Evolutionary conservation across 2,888 invertebrate genomes (phyloP).

Genomic region (Venusia cambrica): DNA sequence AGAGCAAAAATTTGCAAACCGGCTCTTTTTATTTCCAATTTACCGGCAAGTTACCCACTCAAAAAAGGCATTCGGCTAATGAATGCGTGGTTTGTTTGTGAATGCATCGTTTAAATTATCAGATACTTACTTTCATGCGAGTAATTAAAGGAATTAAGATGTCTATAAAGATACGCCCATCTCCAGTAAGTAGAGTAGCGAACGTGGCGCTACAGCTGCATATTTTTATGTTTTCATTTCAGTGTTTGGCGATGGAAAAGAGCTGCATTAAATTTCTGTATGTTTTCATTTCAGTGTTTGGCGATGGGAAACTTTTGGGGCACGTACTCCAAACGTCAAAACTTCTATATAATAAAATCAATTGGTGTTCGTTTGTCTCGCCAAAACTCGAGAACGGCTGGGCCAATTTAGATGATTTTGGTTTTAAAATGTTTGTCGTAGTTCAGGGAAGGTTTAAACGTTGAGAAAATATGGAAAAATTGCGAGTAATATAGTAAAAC

Average conservation of each 20-base stretch:
- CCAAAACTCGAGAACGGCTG: no score
- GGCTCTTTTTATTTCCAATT: slow-evolving; percentile 24
- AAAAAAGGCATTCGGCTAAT: slow-evolving; percentile 22
- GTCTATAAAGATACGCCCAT: slow-evolving; percentile 32
- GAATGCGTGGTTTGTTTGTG: slow-evolving; percentile 26
- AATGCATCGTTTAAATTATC: slow-evolving; percentile 36
- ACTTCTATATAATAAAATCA: no score
- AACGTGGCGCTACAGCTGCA: slow-evolving; percentile 18
- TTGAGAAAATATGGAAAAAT: no score
- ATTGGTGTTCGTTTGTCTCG: no score
- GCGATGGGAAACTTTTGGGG: slow-evolving; percentile 37
- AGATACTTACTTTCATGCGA: slow-evolving; percentile 33
- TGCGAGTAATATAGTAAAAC: no score
- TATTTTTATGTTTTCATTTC: slow-evolving; percentile 32
- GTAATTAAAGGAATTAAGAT: slow-evolving; percentile 40
- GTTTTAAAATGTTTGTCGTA: no score
- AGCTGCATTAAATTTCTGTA: no score
- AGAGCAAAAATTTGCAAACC: slow-evolving; percentile 47
- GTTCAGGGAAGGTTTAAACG: no score
- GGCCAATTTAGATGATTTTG: no score
- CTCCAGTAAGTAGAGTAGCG: slow-evolving; percentile 11
- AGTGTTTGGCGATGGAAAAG: slow-evolving; percentile 17
- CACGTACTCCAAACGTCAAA: slow-evolving; percentile 46
- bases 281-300: slow-evolving; percentile 27
- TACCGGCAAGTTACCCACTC: slow-evolving; percentile 15